Conservation (phyloP, 2,797 vertebrate genomes). For the Cynodonichthys magdalenae region DNA sequence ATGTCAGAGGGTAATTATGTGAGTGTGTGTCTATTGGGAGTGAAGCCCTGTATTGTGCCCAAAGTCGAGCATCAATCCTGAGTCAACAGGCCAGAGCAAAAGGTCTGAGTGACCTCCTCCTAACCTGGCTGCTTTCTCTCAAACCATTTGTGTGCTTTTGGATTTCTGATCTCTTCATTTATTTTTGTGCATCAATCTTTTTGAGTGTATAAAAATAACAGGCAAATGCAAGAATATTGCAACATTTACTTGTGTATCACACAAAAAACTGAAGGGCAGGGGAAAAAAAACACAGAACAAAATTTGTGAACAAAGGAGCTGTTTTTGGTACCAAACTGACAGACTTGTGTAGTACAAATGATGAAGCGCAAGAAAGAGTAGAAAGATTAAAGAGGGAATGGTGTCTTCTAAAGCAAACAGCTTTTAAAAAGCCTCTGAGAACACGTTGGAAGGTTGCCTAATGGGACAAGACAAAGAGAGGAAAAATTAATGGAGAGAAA, state of each 20-base stretch:
- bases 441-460: conserved; percentile 37
- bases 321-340: conserved; percentile 13
- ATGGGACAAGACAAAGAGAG: conserved; percentile 37
- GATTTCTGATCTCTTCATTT: conserved; percentile 26
- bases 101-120: conserved; percentile 59
- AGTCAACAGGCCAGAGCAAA: conserved; percentile 73
- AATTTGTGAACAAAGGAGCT: conserved; percentile 10
- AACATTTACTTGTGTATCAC: conserved; percentile 28
- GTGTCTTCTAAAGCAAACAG: conserved; percentile 54
- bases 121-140: conserved; percentile 53
- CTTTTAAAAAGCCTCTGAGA: conserved; percentile 32
- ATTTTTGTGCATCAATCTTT: conserved; percentile 5
- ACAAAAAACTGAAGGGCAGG: conserved; percentile 26
- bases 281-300: conserved; percentile 12
- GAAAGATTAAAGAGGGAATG: conserved; percentile 41
- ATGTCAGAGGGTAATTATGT: conserved; percentile 28
- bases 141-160: conserved; percentile 5
- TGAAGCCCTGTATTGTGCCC: conserved; percentile 71
- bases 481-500: conserved; percentile 39
- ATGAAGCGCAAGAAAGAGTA: conserved; percentile 30
- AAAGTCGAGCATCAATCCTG: conserved; percentile 67
- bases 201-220: conserved; percentile 19
- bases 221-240: neutral
- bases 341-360: conserved; percentile 16
- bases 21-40: conserved; percentile 41